Conservation (phyloP, 1,140 invertebrate species). For the Sycophaga agraensis region DNA sequence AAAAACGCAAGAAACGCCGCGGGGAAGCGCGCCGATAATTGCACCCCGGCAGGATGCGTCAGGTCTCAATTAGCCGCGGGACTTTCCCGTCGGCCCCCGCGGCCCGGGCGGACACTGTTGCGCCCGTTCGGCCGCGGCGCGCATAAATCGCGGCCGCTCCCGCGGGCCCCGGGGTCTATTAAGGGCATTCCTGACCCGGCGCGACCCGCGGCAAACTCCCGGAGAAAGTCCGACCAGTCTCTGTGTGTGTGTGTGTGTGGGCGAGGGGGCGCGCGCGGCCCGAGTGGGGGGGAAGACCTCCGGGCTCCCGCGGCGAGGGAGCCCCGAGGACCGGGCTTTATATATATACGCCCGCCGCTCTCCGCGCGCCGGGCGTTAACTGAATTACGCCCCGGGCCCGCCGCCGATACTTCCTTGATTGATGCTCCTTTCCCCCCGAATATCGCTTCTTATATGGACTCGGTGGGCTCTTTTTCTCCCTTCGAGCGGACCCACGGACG, state of each 20-base stretch:
- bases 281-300: not conserved
- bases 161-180: slow-evolving; percentile 29
- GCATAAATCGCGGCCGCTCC: slow-evolving; percentile 17
- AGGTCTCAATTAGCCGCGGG: slow-evolving; percentile 20
- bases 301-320: not conserved
- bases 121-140: no score
- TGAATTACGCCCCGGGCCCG: not conserved
- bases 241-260: slow-evolving; percentile 14
- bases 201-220: slow-evolving; percentile 26
- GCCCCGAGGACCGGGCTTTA: not conserved
- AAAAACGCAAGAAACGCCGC: not conserved
- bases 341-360: not conserved
- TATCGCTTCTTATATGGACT: no score
- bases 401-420: no score
- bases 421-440: no score
- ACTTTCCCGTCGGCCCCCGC: slow-evolving; percentile 17
- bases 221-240: slow-evolving; percentile 42
- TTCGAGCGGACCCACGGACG: no score
- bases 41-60: slow-evolving; percentile 19
- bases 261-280: not conserved
- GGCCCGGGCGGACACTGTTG: slow-evolving; percentile 22
- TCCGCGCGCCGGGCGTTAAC: not conserved
- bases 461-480: no score
- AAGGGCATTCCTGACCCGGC: slow-evolving; percentile 41
- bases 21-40: slow-evolving; percentile 13